Conservation (phyloP, 1,140 invertebrate genomes). For the Ridgeia piscesae region DNA sequence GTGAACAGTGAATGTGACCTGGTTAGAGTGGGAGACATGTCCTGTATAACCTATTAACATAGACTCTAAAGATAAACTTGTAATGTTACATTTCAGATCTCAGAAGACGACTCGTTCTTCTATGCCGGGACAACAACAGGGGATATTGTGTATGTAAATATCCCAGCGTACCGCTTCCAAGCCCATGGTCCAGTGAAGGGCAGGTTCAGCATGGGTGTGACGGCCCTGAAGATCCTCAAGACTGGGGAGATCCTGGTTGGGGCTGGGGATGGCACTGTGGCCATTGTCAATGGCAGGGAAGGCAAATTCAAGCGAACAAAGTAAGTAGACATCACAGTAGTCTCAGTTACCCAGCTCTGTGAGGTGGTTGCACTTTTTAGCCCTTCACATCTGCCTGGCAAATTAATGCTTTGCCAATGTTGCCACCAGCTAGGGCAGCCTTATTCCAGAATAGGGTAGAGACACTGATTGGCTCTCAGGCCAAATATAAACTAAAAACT, state of each 20-base stretch:
- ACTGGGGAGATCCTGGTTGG: constrained; percentile 70
- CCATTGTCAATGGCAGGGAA: constrained; percentile 28
- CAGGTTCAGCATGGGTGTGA: constrained; percentile 64
- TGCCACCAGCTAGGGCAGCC: too few relatives aligned
- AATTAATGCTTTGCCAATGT: too few relatives aligned
- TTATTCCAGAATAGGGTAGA: too few relatives aligned
- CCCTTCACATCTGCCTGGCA: too few relatives aligned
- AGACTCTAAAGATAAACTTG: neutral
- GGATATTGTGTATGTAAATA: constrained; percentile 64
- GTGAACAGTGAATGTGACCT: neutral
- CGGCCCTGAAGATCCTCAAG: constrained; percentile 66
- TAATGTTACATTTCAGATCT: constrained; percentile 45
- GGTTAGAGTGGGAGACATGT: neutral
- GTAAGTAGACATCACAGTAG: constrained; percentile 4
- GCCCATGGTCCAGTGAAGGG: constrained; percentile 51
- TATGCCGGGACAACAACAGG: constrained; percentile 84
- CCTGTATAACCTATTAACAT: constrained; percentile 4
- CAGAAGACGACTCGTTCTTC: constrained; percentile 69
- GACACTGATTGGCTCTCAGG: too few relatives aligned
- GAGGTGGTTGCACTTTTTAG: too few relatives aligned
- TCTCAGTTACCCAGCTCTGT: too few relatives aligned
- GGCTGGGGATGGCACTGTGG: constrained; percentile 77
- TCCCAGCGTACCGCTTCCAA: constrained; percentile 45
- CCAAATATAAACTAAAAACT: too few relatives aligned
- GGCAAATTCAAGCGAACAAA: constrained; percentile 27